Base-by-base conservation (phyloP, 1,140 invertebrate species). In the Drosophila parvula region DNA sequence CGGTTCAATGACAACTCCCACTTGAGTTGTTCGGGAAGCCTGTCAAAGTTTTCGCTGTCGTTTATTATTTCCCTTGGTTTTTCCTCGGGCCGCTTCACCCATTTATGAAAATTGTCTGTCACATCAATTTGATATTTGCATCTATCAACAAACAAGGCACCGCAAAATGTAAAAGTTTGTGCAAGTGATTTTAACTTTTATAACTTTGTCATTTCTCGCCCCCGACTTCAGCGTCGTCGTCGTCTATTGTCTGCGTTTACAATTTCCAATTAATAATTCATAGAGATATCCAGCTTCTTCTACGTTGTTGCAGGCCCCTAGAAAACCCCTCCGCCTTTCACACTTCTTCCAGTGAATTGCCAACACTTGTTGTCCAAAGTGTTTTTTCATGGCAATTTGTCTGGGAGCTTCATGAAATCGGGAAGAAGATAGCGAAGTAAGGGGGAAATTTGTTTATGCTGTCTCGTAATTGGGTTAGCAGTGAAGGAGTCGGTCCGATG, bases 211-310 rank as follows among this genome's bases (percentile, higher is more conserved):
- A 43, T 45, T 58, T 41, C 55, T 40, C 58, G 32, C 45, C 27
- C 45, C 32, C 64, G 10, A 22, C 16, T 14, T 10, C 34, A 14
- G 5, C 14, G 38, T 12, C 5, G 38, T 12, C 5, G 38, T 6
- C 40, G 43, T 44, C 47, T 36, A 50, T 60, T 70, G 68, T 78
- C 65, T 70, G 22, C 51, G 78, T 64, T 61, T 64, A 84, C 63
- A 78, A 81, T 80, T 85, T 80, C 81, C 81, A 85, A 85, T 85
- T 85, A 85, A 85, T 85, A 85, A 85, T 85, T 85, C 78, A 85
- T 85, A 85, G 78, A 85, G 74, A 85, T 81, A 78, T 45, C 41
- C 47, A 64, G 71, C 53, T 53, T 50, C 65, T 43, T 47, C 63
- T 57, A 10, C n/a, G 51, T 57, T 45, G 38, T 44, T 71, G 27